These are phyloP conservation scores for Stictonetta naevosa DNA, from an alignment of 2,113 vertebrate species.

Conservation along the genomic window DNA sequence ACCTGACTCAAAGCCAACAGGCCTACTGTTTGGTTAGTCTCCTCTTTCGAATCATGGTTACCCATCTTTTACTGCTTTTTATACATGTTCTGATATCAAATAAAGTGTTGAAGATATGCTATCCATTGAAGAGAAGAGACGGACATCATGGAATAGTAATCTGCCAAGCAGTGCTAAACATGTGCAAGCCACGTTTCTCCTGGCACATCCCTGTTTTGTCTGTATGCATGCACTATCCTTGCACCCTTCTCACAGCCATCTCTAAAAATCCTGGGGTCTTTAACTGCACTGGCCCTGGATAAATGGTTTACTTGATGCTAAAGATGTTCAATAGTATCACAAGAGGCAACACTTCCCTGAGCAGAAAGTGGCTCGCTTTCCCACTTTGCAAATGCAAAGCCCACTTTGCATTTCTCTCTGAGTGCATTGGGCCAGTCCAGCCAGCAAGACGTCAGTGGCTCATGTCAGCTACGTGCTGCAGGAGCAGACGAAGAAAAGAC, in stretches of 20 bases:
- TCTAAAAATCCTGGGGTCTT: neutral
- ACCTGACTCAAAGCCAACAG: neutral
- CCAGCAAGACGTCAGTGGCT: neutral
- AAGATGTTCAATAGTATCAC: accelerated
- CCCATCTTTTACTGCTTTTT: neutral
- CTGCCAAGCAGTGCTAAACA: neutral
- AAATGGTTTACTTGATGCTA: too few relatives aligned
- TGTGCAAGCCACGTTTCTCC: neutral
- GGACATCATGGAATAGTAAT: neutral
- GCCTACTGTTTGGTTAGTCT: neutral
- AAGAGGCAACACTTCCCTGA: neutral
- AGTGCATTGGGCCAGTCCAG: neutral
- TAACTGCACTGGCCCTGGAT: neutral
- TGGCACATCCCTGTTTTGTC: neutral
- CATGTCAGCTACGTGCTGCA: neutral
- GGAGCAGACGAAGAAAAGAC: neutral
- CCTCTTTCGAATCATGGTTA: neutral
- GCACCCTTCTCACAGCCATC: neutral
- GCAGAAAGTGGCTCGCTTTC: neutral
- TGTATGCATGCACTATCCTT: neutral
- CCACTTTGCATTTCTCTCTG: neutral
- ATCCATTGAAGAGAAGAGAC: neutral
- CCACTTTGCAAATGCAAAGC: too few relatives aligned
- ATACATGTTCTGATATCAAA: neutral
- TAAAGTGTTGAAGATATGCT: neutral